Base-by-base conservation (phyloP, 2,888 invertebrate genomes). In the Autographa gamma region DNA sequence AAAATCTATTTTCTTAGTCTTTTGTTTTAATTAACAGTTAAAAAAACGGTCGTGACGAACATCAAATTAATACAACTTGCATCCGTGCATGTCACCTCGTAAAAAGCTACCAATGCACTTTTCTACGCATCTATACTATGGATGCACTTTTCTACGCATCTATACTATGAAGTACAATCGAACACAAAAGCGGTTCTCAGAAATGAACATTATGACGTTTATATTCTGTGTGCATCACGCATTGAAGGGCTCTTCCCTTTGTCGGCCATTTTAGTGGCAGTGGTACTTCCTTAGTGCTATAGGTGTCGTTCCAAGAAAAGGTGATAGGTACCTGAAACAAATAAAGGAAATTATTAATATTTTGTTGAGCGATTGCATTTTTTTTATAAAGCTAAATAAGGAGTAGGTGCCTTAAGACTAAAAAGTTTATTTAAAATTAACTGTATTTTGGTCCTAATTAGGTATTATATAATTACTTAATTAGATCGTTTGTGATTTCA, bases 311-410 rank as follows among this genome's bases (percentile, higher is more conserved):
- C 84, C 60, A 60, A 66, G 78, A 77, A 77, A 73, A 69, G 48
- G 31, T 72, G 71, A 85, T 89, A 89, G 66, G 78, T 92, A 92
- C 92, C 92, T 92, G 91, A 65, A 92, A 91, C 87, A 89, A 87
- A 86, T 75, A 72, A 70, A 66, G 48, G 34, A 38, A 32, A 34
- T 73, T 38, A 76, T 76, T 72, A 82, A 63, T 56, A 69, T 70
- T 71, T 71, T 60, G 8, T 60, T 14, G 8, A 60, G 0, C 13
- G 52, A n/a, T 38, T 34, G 52, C 6, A 14, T 11, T 16, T 52
- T 19, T n/a, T 43, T 61, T 43, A 14, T 43, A 14, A 16, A 14
- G 34, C 6, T 34, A 34, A 34, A 34, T 34, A 8, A 34, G 34
- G 34, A 34, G 34, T 34, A 34, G 34, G 34, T 8, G 0, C 0